Base-by-base conservation (phyloP, 2,888 invertebrate genomes). In the Andricus quercusramuli region DNA sequence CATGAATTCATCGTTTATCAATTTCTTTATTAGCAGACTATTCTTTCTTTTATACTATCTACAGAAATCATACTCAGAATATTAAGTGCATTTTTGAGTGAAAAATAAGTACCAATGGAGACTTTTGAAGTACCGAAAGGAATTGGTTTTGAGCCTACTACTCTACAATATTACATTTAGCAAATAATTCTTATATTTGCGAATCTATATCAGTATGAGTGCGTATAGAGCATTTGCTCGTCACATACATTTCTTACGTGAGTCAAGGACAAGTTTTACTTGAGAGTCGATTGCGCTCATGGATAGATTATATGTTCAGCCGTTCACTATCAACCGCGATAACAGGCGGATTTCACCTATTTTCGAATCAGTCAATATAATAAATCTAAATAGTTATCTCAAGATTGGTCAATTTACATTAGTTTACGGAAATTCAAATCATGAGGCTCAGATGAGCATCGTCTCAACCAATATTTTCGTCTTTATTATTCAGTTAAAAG, bases 231-330 rank as follows among this genome's bases (percentile, higher is more conserved):
- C 67, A 68, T 78, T 78, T 51, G 41, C 47, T 56, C 66, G 44
- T 83, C 37, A 79, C 80, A 78, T 81, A 74, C 70, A 77, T 80
- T 82, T 82, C 70, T 70, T 79, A 82, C 82, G 59, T 79, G 80
- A 83, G 83, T 83, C 83, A 84, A 82, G 83, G 83, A 77, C 82
- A 84, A 81, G 84, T 59, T 77, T 65, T 32, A 76, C 79, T 79
- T 77, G 67, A 79, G 79, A 84, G 78, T 81, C 78, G 82, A 83
- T 81, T 81, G 76, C 78, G 80, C 47, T 47, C 44, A 70, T 70
- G 47, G 47, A 47, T 25, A 47, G 70, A 70, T 70, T 70, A 70
- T 65, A 17, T 25, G 47, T 15, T 68, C 68, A 68, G 47, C 68
- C 29, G 22, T 47, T 70, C 51, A 70, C 70, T 51, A 51, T 51